phyloP scores from a whole-genome alignment of 30 jellyfish, hydroid and myxozoan species.

The Pelagia noctiluca region DNA sequence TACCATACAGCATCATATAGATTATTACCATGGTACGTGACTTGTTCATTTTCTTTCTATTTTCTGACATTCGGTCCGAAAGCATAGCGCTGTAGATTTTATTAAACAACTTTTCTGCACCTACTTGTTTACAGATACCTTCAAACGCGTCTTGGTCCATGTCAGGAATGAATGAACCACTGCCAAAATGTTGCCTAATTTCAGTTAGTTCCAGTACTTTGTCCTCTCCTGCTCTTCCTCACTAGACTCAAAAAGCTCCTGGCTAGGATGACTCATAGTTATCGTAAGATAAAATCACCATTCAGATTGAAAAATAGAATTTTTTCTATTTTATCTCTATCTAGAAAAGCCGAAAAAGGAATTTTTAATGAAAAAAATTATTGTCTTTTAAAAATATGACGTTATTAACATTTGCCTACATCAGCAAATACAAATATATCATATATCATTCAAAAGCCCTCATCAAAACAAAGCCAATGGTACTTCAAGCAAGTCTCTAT shows the following conservation, averaged over 20 bases:
- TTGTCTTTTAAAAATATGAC: too few species aligned
- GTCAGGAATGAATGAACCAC: background rate
- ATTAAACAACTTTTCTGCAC: background rate
- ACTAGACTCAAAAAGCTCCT: background rate
- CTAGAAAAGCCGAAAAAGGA: too few species aligned
- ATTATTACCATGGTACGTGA: conserved; percentile 13
- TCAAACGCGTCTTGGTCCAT: background rate
- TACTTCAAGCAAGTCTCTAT: too few species aligned
- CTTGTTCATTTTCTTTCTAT: background rate
- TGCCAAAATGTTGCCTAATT: background rate
- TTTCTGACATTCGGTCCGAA: background rate
- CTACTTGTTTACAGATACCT: background rate
- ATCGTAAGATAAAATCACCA: too few species aligned
- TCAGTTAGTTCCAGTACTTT: background rate
- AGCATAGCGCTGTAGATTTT: background rate
- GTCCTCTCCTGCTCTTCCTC: background rate
- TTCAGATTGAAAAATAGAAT: too few species aligned
- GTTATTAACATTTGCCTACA: too few species aligned
- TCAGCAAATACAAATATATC: too few species aligned
- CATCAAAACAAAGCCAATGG: too few species aligned
- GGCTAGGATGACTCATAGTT: background rate
- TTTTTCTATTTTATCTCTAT: too few species aligned
- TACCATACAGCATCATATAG: conserved; percentile 21
- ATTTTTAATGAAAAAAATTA: too few species aligned
- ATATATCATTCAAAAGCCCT: too few species aligned